Evolutionary conservation across 2,888 invertebrate species (phyloP), one percentile per base, ranked within the genome.

Genomic region (Ethmia dodecea): DNA sequence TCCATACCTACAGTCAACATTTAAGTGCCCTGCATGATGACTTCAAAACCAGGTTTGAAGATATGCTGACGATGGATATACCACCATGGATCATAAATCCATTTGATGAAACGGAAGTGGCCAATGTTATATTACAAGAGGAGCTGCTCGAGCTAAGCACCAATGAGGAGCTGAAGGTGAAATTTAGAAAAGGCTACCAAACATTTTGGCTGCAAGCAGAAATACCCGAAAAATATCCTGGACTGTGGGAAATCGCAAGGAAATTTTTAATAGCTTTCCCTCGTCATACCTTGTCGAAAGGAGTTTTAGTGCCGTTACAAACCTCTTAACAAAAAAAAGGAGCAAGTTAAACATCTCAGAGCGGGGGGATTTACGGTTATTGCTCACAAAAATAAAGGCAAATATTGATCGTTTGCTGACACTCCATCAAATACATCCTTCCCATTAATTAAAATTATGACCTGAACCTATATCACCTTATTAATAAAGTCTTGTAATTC

Each of bases 171-270:
- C 43, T 47, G 31, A 45, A 47, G 18, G 42, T 38, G 29, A 27
- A 36, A 18, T 18, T 18, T 28, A 43, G 33, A 43, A 41, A 26
- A 33, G 42, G 38, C 20, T 42, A 39, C 30, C 35, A 37, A 37
- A 30, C 20, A 39, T 42, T 38, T 38, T 39, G 41, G 41, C 37
- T 45, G 39, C 36, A 42, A 31, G 34, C 34, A 36, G 30, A 43
- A 40, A 45, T 47, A 43, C 40, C 42, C 33, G 35, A 40, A 39
- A 43, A 36, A 38, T 45, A 47, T 44, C 43, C 43, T 31, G 39
- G 42, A 38, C 39, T 43, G 35, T 42, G 37, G 43, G 4, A 4
- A 6, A 18, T 18, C 6, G 18, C 6, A 5, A 4, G 6, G 6
- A 4, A 6, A 6, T 18, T 18, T 18, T 6, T 18, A 6, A 18